A percentile compares a stretch with the other conserved stretches of the same genome.
phyloP scores from a whole-genome alignment of 2,888 invertebrate genomes.

The Dasysyrphus tricinctus region DNA sequence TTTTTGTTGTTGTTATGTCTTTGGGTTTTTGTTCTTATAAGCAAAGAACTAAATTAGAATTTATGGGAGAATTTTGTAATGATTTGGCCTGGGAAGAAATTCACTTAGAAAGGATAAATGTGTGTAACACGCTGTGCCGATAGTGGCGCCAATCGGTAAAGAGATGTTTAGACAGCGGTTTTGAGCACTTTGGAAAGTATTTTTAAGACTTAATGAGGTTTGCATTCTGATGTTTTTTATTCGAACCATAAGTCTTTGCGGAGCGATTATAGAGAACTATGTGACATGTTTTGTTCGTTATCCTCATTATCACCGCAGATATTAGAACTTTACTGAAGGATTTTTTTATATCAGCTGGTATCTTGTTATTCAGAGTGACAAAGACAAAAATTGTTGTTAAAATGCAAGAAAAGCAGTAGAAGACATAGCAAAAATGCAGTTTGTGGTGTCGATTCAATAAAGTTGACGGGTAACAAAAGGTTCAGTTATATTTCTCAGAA shows the following conservation, averaged over 20 bases:
- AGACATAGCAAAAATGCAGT: too few species aligned
- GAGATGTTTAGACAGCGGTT: not conserved
- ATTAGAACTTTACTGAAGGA: too few species aligned
- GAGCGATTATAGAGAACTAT: not conserved
- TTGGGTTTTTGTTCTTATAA: not conserved
- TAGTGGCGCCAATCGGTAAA: conserved; percentile 2
- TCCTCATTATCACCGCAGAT: too few species aligned
- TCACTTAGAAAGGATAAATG: conserved; percentile 5
- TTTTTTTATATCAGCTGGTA: too few species aligned
- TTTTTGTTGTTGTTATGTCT: not conserved
- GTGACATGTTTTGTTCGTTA: not conserved
- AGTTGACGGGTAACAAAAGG: too few species aligned
- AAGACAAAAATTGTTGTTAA: too few species aligned
- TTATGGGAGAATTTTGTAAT: conserved; percentile 66
- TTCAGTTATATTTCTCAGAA: too few species aligned
- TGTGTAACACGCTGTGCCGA: not conserved
- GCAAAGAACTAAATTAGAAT: conserved; percentile 58
- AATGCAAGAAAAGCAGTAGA: too few species aligned
- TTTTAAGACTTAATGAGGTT: conserved; percentile 6
- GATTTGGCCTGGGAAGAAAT: conserved; percentile 64
- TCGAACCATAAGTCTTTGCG: not conserved
- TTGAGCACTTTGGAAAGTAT: not conserved
- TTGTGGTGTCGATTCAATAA: too few species aligned
- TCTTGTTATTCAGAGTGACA: too few species aligned
- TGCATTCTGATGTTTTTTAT: not conserved